Evolutionary conservation across 2,888 invertebrate species (phyloP).

Genomic region (Exephanes ischioxanthus): DNA sequence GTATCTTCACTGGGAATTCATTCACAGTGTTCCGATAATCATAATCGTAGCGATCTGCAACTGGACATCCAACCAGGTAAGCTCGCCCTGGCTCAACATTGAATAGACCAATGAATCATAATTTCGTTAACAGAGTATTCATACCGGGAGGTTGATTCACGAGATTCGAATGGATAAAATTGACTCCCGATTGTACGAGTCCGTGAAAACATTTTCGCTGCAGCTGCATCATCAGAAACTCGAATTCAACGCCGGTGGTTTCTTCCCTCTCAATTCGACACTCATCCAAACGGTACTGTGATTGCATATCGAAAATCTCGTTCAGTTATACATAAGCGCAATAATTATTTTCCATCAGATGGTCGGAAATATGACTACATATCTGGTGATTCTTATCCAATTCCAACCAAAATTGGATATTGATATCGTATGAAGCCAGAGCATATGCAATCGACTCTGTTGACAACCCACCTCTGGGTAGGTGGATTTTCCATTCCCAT

Average conservation of each 20-base stretch:
- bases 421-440: neutral
- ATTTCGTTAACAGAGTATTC: slow-evolving; percentile 30
- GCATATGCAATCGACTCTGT: too few relatives aligned
- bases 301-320: neutral
- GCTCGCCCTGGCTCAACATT: neutral
- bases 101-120: neutral
- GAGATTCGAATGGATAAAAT: slow-evolving; percentile 52
- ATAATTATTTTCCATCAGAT: slow-evolving; percentile 66
- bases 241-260: slow-evolving; percentile 76
- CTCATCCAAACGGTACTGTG: slow-evolving; percentile 75
- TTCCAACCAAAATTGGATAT: slow-evolving; percentile 61
- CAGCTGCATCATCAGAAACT: slow-evolving; percentile 75
- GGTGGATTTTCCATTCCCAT: neutral
- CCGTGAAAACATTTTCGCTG: slow-evolving; percentile 74
- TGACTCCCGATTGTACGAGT: slow-evolving; percentile 52
- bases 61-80: slow-evolving; percentile 40
- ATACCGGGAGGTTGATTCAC: slow-evolving; percentile 53
- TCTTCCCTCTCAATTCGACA: slow-evolving; percentile 76
- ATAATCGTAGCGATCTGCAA: slow-evolving; percentile 52
- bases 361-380: slow-evolving; percentile 68
- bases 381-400: slow-evolving; percentile 74
- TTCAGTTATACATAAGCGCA: neutral
- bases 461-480: neutral
- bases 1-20: slow-evolving; percentile 3
- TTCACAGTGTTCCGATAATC: slow-evolving; percentile 47